Percentiles rank a stretch among this genome's conserved stretches.
phyloP scores from a whole-genome alignment of 2,888 invertebrate genomes.

The Drosophila anomelani region DNA sequence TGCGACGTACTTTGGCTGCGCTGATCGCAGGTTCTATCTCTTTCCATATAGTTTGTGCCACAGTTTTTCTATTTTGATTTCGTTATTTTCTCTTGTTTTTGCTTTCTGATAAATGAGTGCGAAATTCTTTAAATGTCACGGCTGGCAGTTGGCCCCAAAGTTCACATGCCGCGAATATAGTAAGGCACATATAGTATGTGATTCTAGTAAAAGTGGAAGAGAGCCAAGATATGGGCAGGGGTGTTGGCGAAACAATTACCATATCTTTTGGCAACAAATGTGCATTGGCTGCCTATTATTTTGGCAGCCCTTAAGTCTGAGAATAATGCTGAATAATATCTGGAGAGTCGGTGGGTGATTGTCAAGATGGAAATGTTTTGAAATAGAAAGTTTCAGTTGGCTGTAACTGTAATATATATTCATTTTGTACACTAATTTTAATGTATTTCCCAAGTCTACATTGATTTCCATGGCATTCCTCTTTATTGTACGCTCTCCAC shows the following conservation, averaged over 20 bases:
- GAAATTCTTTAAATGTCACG: slow-evolving; percentile 75
- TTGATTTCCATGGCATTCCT: no score
- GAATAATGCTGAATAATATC: background rate
- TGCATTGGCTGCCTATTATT: slow-evolving; percentile 3
- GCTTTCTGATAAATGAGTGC: slow-evolving; percentile 61
- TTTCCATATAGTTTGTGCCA: slow-evolving; percentile 15
- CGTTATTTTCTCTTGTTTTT: background rate
- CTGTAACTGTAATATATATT: no score
- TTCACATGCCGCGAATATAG: slow-evolving; percentile 50
- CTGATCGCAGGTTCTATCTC: background rate
- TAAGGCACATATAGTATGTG: slow-evolving; percentile 4
- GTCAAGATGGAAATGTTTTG: background rate
- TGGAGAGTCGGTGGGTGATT: background rate
- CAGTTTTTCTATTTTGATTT: slow-evolving; percentile 8
- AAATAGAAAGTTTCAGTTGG: background rate
- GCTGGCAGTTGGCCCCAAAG: slow-evolving; percentile 72
- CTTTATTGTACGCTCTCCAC: no score
- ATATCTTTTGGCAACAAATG: slow-evolving; percentile 20
- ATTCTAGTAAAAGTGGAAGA: slow-evolving; percentile 18
- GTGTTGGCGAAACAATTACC: slow-evolving; percentile 22
- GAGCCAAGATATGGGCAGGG: slow-evolving; percentile 2
- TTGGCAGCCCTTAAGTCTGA: background rate
- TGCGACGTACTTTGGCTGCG: slow-evolving; percentile 48
- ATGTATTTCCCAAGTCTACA: no score
- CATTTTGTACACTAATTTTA: no score